Base-by-base conservation (phyloP, 2,113 vertebrate genomes). In the Laterallus jamaicensis region DNA sequence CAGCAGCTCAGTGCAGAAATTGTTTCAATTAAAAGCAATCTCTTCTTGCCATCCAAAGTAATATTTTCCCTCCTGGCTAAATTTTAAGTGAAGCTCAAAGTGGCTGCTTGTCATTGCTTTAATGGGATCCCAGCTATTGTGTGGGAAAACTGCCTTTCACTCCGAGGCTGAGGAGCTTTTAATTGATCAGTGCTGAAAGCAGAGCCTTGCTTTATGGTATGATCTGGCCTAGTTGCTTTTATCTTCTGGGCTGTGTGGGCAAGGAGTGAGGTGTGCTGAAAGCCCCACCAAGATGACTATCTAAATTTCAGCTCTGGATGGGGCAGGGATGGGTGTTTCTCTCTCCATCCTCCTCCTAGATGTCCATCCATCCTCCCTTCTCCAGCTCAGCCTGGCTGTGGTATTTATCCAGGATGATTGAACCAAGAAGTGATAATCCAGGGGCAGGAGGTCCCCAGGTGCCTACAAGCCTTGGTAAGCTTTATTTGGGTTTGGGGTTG, bases 51-150 rank as follows among this genome's bases (percentile, higher is more conserved):
- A 86, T 69, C 69, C 11, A 0, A 88, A 94, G 83, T 63, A 93
- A 77, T 84, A 70, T 96, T 95, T 97, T 92, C 87, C 83, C 93
- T 94, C 90, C 88, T 68, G 67, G 95, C 95, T 85, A 94, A 94
- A 96, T 95, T 82, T 96, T 79, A 95, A 96, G 88, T 40, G 90
- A 94, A 94, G 73, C 80, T 93, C 88, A 93, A 95, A 95, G 94
- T 79, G 71, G 71, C 58, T 93, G 91, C 93, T 91, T 93, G 86
- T 96, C 92, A 92, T 39, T 87, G 86, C 90, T 69, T 80, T 93
- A 97, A 95, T 94, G 91, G 81, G 88, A 81, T 79, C 92, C 54
- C 81, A 91, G 91, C 84, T 90, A 87, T 88, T 95, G 82, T 96
- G 92, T 78, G 81, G 90, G 92, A 90, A 96, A 96, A 91, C 84